phyloP scores from a whole-genome alignment of 2,888 invertebrate species.

The Cinara cedri region DNA sequence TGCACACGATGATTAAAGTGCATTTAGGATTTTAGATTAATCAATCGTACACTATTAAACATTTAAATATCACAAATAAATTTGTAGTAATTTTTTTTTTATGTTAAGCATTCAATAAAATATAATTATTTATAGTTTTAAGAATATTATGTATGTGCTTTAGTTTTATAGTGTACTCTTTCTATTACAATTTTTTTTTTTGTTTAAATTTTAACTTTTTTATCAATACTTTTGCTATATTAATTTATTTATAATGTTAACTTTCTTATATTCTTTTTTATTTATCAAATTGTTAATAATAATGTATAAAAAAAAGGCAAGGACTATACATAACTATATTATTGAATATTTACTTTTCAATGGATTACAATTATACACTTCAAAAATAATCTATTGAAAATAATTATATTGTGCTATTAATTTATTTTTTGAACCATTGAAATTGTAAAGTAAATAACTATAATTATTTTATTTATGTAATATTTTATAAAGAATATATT shows the following conservation, averaged over 20 bases:
- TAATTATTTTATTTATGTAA: slow-evolving; percentile 1
- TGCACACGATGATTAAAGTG: slow-evolving; percentile 32
- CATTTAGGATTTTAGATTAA: background rate
- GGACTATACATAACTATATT: slow-evolving; percentile 12
- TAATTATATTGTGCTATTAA: background rate
- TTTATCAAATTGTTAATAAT: no score
- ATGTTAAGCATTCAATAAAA: background rate
- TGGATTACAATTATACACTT: no score
- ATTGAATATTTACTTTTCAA: background rate
- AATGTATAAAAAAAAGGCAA: slow-evolving; percentile 13
- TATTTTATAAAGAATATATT: background rate
- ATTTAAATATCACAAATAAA: background rate
- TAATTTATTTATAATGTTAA: background rate
- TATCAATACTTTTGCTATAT: background rate
- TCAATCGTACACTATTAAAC: background rate
- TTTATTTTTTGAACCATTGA: background rate
- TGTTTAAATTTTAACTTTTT: no score
- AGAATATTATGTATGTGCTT: background rate
- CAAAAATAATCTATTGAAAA: no score
- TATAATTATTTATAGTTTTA: background rate
- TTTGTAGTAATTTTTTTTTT: slow-evolving; percentile 10
- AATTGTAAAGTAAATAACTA: background rate
- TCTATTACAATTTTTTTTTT: background rate
- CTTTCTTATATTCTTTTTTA: no score
- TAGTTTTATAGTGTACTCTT: no score